Evolutionary conservation across 2,797 vertebrate genomes (phyloP).

Genomic region (Capromys pilorides): DNA sequence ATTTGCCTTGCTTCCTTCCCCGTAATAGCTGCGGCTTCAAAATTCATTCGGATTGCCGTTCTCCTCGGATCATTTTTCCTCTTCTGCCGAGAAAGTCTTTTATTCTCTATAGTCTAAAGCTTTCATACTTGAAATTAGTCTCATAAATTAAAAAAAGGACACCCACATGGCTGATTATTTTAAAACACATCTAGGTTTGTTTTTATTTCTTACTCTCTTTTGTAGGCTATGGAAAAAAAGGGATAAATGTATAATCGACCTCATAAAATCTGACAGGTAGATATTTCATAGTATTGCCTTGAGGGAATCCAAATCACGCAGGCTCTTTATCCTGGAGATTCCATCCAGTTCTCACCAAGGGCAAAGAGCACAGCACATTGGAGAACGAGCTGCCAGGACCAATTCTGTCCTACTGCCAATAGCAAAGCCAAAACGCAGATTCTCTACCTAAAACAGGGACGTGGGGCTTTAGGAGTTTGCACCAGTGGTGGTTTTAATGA

Average conservation of each 20-base stretch:
- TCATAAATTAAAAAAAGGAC: slow-evolving; percentile 41
- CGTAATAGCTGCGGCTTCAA: not conserved
- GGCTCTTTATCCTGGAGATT: slow-evolving; percentile 64
- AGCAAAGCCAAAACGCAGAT: slow-evolving; percentile 47
- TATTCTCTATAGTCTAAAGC: slow-evolving; percentile 33
- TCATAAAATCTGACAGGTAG: slow-evolving; percentile 62
- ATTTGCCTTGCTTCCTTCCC: slow-evolving; percentile 24
- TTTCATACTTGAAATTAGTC: slow-evolving; percentile 48
- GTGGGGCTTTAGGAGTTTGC: slow-evolving; percentile 45
- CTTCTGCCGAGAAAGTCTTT: not conserved
- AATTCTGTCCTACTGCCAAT: slow-evolving; percentile 71
- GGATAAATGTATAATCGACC: slow-evolving; percentile 22
- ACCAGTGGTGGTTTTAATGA: slow-evolving; percentile 57
- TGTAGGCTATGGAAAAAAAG: not conserved
- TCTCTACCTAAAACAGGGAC: slow-evolving; percentile 74
- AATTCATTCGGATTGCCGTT: not conserved
- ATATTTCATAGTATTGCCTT: slow-evolving; percentile 47
- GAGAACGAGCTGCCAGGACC: slow-evolving; percentile 74
- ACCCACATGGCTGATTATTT: not conserved
- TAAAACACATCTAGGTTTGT: not conserved
- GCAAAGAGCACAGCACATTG: slow-evolving; percentile 30
- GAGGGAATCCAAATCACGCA: slow-evolving; percentile 25
- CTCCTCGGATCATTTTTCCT: not conserved
- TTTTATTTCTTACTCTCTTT: slow-evolving; percentile 3
- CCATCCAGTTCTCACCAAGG: slow-evolving; percentile 54